Percentiles rank a stretch among this genome's conserved stretches.
Conservation (phyloP, 1,140 invertebrate genomes). For the Aphidius ervi region DNA sequence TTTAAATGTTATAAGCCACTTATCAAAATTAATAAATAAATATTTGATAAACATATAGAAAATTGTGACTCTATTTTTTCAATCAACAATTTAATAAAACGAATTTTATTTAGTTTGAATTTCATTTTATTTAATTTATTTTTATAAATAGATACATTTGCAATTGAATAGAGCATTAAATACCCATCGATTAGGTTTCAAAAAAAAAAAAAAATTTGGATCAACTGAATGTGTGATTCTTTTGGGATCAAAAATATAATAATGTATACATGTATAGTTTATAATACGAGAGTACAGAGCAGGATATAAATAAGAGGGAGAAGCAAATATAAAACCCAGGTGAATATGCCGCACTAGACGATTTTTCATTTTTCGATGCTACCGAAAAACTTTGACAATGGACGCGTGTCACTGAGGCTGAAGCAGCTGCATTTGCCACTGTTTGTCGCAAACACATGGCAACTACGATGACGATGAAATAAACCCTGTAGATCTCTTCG, state of each 20-base stretch:
- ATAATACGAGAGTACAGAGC: not conserved
- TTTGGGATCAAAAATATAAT: not conserved
- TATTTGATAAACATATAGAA: too few relatives aligned
- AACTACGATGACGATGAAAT: constrained; percentile 24
- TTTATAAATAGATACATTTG: too few relatives aligned
- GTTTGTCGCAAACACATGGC: constrained; percentile 47
- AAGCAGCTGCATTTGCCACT: constrained; percentile 44
- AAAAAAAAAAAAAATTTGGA: not conserved
- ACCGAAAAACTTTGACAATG: constrained; percentile 48
- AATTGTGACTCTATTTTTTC: too few relatives aligned
- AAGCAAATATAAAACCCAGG: constrained; percentile 32
- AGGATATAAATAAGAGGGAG: not conserved
- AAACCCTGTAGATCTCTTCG: constrained; percentile 35
- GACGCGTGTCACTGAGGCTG: constrained; percentile 48
- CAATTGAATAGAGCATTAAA: too few relatives aligned
- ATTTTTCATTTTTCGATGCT: constrained; percentile 54
- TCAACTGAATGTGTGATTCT: not conserved
- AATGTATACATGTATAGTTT: not conserved
- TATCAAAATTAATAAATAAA: too few relatives aligned
- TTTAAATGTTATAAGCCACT: too few relatives aligned
- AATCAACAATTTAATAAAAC: too few relatives aligned
- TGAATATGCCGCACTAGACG: constrained; percentile 39
- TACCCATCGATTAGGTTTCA: too few relatives aligned
- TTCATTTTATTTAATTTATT: too few relatives aligned
- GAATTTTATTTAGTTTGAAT: too few relatives aligned